Evolutionary conservation across 2,888 invertebrate species (phyloP), one percentile per base, ranked within the genome.

Genomic region (Sthenelais limicola): DNA sequence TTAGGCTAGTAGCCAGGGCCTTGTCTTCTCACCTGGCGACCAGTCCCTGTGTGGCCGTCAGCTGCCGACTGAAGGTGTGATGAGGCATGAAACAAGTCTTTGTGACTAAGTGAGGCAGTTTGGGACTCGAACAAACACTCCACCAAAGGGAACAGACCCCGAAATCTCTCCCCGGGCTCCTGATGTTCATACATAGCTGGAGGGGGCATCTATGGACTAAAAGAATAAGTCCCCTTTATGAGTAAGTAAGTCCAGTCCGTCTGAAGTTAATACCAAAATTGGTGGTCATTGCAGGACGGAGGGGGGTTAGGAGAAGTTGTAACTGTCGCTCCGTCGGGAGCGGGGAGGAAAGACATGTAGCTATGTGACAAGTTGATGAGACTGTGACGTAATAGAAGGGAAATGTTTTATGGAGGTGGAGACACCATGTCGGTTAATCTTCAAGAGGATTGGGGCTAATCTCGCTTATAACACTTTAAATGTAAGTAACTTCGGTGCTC

Each of bases 301-400:
- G 32, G 56, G 9, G 56, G 18, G n/a, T n/a, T n/a, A n/a, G n/a
- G n/a, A n/a, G n/a, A n/a, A n/a, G n/a, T n/a, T n/a, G n/a, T n/a
- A n/a, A 2, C 56, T 56, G 56, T 30, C 56, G 56, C 18, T 33
- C n/a, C 15, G 43, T 43, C 15, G 43, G 43, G 9, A 18, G 9
- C 38, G n/a, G 21, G 62, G 4, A 3, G 38, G 38, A 1, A 15
- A 38, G 38, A 28, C 28, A 28, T 62, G 38, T 18, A 12, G 21
- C 26, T 15, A 35, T 21, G 38, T 62, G 62, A 62, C 62, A 56
- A n/a, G 3, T 24, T 21, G 62, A 9, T 62, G 62, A 62, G 21
- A 9, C 56, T 26, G 9, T 62, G 35, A 62, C 38, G 62, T 62
- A 62, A 62, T 62, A n/a, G n/a, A n/a, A n/a, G n/a, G n/a, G n/a